Evolutionary conservation across 1,140 invertebrate genomes (phyloP), one percentile per base, ranked within the genome.

Genomic region (Nixonia krombeini): DNA sequence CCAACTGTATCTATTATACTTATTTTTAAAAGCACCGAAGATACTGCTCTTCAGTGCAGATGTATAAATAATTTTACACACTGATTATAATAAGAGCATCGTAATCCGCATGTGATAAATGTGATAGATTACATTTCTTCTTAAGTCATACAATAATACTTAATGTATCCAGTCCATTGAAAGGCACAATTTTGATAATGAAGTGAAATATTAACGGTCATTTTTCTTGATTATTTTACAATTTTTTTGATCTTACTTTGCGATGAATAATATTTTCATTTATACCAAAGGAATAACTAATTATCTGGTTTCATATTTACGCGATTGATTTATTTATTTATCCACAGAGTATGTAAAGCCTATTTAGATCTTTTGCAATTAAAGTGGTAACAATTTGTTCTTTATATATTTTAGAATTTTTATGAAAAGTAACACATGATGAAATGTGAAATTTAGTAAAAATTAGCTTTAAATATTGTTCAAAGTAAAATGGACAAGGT

Each of bases 121-220:
- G 23, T 40, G 10, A 46, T 42, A 13, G 33, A 42, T 29, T 21
- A 33, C 4, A 50, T 28, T 44, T 23, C 17, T 25, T 25, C 25
- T 55, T 65, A 46, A 62, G 53, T 47, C 62, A 71, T 56, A 21
- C 55, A 53, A 57, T 70, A 74, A 64, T 73, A 70, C 70, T 74
- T 74, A 74, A 73, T 62, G 70, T 78, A 73, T 72, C 73, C 69
- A 78, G 73, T 81, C 67, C 68, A 70, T 81, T 75, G 74, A 77
- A 81, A 81, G 79, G 79, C 79, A 81, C 79, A 81, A 81, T 80
- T 81, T 81, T 81, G 79, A 81, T 79, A 81, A 80, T 72, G 69
- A 78, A 77, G 74, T 76, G 57, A 70, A 78, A 74, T 72, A 41
- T 65, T 58, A 61, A 66, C 66, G 70, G 73, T 67, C 64, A 46